Evolutionary conservation across 2,113 vertebrate species (phyloP), one percentile per base, ranked within the genome.

Genomic region (Zeus faber): DNA sequence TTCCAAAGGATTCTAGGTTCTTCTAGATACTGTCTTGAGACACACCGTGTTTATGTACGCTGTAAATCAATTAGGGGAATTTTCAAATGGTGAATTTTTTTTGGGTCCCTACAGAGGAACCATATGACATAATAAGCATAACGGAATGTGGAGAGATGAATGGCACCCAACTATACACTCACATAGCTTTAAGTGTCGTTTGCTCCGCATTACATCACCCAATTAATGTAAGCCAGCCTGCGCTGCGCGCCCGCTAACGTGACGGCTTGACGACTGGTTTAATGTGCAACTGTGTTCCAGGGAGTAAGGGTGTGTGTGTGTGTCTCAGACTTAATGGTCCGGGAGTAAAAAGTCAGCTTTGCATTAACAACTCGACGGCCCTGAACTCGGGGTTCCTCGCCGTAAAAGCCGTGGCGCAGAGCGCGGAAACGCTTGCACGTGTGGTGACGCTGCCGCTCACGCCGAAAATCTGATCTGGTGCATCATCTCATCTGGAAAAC

Each of bases 181-280:
- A 58, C 49, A 68, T 70, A 35, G 23, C 49, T 62, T 64, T 56
- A 56, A 72, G 62, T 65, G 65, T 17, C 40, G 48, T 62, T 20
- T 55, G 55, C 23, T 45, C 54, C 31, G 45, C 62, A 84, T 86
- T 72, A 81, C 77, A 54, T 85, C 82, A 85, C 27, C 74, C 68
- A 65, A 72, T 82, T 62, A 70, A 59, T 67, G 53, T 41, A 56
- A 49, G 54, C 60, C 58, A 55, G 76, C 43, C 57, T 48, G 26
- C 21, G 27, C 46, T 26, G 26, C 18, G 13, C 9, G 44, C 25
- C 49, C 13, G 1, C 62, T 65, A 65, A 72, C 65, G 61, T 66
- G 76, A 80, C 74, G 72, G 74, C 57, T 70, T 80, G 54, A 82
- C 9, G 61, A 64, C 54, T 47, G 69, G 45, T 54, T 64, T 65